Evolutionary conservation across 1,140 invertebrate species (phyloP).

Genomic region (Cherax quadricarinatus): DNA sequence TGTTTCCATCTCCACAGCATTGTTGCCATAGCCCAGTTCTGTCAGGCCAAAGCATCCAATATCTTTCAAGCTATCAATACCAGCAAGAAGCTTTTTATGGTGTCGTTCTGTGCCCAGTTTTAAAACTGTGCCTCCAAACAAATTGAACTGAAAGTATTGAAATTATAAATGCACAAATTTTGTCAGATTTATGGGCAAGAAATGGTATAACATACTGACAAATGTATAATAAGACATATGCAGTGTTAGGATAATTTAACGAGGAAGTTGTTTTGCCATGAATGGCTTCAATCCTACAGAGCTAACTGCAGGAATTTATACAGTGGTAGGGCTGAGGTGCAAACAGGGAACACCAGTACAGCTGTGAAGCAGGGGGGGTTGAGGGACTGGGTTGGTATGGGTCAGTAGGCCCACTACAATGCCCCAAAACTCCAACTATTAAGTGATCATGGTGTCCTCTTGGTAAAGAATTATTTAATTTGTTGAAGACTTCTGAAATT

Average conservation of each 20-base stretch:
- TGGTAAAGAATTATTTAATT: too few species aligned
- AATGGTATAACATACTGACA: background rate
- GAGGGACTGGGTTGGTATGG: too few species aligned
- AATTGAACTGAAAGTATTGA: slow-evolving; percentile 74
- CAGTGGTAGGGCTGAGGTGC: too few species aligned
- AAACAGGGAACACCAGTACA: too few species aligned
- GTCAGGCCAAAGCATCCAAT: slow-evolving; percentile 77
- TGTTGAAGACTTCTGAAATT: too few species aligned
- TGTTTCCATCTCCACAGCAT: slow-evolving; percentile 77
- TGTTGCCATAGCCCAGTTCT: slow-evolving; percentile 77
- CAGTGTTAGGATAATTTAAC: background rate
- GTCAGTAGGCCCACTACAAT: too few species aligned
- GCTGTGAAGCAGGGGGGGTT: too few species aligned
- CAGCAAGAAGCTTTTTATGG: slow-evolving; percentile 75
- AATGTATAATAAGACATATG: background rate
- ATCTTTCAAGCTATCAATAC: slow-evolving; percentile 76
- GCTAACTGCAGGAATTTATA: background rate
- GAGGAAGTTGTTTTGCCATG: too few species aligned
- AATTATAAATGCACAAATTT: background rate
- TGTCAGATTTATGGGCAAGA: background rate
- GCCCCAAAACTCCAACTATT: too few species aligned
- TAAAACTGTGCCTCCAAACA: slow-evolving; percentile 76
- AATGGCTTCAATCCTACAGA: background rate
- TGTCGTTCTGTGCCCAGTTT: slow-evolving; percentile 76
- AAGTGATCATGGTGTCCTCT: too few species aligned